These are phyloP conservation scores for Drosophila serrata DNA, from an alignment of 1,140 invertebrate species.

Conservation along the genomic window DNA sequence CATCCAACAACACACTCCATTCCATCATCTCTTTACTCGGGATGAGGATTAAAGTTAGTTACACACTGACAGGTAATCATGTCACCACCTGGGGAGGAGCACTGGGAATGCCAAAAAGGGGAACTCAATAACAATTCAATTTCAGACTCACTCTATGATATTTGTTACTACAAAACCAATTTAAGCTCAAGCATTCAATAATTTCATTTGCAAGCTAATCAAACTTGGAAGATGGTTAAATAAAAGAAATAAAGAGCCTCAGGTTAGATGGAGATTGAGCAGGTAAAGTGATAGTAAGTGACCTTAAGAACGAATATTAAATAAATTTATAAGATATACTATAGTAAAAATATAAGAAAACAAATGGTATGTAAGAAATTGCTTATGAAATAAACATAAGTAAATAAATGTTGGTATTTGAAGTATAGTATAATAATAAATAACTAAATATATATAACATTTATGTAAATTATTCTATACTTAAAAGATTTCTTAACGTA, in stretches of 20 bases:
- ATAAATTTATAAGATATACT: too few species aligned
- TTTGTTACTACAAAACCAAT: constrained; percentile 19
- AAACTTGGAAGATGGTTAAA: not conserved
- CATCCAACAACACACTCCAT: constrained; percentile 23
- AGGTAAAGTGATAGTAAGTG: not conserved
- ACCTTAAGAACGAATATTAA: not conserved
- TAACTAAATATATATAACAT: too few species aligned
- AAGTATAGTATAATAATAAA: too few species aligned
- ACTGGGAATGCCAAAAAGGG: constrained; percentile 3
- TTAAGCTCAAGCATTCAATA: constrained; percentile 13
- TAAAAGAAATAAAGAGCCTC: constrained; percentile 11
- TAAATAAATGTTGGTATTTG: too few species aligned
- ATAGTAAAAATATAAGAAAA: too few species aligned
- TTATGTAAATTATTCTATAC: too few species aligned
- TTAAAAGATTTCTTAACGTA: not conserved
- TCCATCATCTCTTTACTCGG: constrained; percentile 8
- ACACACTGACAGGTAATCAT: constrained; percentile 45
- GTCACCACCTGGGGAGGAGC: constrained; percentile 42
- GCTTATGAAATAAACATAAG: too few species aligned
- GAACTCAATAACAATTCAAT: constrained; percentile 44
- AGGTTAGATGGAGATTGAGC: too few species aligned
- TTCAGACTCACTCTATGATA: constrained; percentile 1
- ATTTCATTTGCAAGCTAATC: constrained; percentile 21
- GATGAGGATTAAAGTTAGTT: constrained; percentile 29
- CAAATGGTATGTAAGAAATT: too few species aligned